Conservation (phyloP, 2,888 invertebrate genomes). For the Dermolepida albohirtum region DNA sequence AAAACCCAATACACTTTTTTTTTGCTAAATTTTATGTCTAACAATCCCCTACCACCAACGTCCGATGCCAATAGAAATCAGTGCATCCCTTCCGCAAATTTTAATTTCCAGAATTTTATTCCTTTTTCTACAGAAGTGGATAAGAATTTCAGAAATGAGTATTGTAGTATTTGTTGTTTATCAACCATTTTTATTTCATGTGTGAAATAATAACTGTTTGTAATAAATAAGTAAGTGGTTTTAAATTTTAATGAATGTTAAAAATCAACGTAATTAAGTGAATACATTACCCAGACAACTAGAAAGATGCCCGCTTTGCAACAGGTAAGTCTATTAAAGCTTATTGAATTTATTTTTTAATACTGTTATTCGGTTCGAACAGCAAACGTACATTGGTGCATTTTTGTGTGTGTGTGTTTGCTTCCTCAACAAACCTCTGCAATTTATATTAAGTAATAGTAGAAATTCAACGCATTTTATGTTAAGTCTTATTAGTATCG, state of each 20-base stretch:
- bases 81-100: constrained; percentile 42
- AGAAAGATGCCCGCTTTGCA: constrained; percentile 24
- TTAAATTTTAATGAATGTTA: constrained; percentile 7
- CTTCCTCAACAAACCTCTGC: constrained; percentile 10
- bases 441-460: constrained; percentile 42
- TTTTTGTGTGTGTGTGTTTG: background rate
- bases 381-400: background rate
- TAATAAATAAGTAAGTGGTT: constrained; percentile 7
- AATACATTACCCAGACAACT: constrained; percentile 1
- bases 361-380: constrained; percentile 4
- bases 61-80: constrained; percentile 30
- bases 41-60: constrained; percentile 26
- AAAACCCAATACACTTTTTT: constrained; percentile 9
- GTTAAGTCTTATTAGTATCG: constrained; percentile 44
- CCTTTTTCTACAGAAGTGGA: constrained; percentile 40
- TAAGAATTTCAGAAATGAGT: constrained; percentile 12
- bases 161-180: constrained; percentile 10
- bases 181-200: constrained; percentile 8
- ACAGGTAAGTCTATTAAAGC: constrained; percentile 12
- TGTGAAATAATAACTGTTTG: constrained; percentile 6
- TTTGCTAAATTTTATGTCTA: constrained; percentile 5
- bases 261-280: constrained; percentile 4
- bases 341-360: background rate
- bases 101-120: constrained; percentile 40
- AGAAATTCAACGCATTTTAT: constrained; percentile 36